Conservation (phyloP, 2,888 invertebrate genomes). For the Drosophila limbata region DNA sequence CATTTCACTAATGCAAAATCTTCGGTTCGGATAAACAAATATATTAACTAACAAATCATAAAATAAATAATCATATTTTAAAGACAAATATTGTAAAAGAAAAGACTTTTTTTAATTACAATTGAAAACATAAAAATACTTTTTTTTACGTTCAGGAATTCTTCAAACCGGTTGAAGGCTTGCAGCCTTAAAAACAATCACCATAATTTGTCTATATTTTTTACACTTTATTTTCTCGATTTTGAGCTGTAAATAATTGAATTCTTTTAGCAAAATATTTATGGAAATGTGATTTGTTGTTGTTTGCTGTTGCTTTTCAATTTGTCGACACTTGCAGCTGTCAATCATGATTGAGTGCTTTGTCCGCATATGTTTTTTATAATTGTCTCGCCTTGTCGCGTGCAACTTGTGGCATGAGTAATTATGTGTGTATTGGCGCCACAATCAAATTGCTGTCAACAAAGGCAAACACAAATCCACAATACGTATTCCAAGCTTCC, state of each 20-base stretch:
- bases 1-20: too few species aligned
- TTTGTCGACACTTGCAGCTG: slow-evolving; percentile 10
- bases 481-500: not conserved
- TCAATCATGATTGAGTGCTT: slow-evolving; percentile 18
- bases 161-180: not conserved
- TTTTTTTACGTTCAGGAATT: not conserved
- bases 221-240: not conserved
- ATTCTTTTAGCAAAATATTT: slow-evolving; percentile 12
- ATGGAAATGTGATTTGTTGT: not conserved
- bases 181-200: not conserved
- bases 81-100: too few species aligned
- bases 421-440: slow-evolving; percentile 60
- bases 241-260: not conserved
- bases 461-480: slow-evolving; percentile 26
- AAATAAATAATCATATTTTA: too few species aligned
- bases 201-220: not conserved
- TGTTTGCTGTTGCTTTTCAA: not conserved
- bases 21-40: too few species aligned
- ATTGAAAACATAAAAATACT: not conserved
- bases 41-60: too few species aligned
- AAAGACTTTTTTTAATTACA: too few species aligned
- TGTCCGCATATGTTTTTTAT: slow-evolving; percentile 10
- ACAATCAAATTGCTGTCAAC: slow-evolving; percentile 54
- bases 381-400: slow-evolving; percentile 32
- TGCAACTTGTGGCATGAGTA: slow-evolving; percentile 66